Conservation (phyloP, 2,888 invertebrate genomes). For the Drosophila prolongata region DNA sequence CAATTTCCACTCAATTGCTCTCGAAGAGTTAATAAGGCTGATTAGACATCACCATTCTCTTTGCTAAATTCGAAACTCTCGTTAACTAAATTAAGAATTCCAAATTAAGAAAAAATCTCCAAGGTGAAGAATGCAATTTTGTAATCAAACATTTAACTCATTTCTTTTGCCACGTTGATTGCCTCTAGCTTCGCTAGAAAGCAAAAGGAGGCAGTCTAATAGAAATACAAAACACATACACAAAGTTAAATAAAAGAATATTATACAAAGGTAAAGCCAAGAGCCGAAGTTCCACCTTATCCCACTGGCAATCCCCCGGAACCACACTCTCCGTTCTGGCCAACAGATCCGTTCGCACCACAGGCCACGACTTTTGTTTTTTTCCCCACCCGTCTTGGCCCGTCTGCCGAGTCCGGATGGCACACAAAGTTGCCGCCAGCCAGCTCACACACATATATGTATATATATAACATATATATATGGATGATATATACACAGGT, state of each 20-base stretch:
- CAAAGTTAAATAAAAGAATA: slow-evolving; percentile 42
- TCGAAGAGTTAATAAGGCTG: neutral
- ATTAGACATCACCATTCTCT: neutral
- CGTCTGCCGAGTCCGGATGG: slow-evolving; percentile 40
- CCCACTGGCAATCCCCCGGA: slow-evolving; percentile 20
- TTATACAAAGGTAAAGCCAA: slow-evolving; percentile 48
- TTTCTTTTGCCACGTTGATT: slow-evolving; percentile 45
- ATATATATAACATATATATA: slow-evolving; percentile 21
- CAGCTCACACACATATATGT: slow-evolving; percentile 11
- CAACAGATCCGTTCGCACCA: slow-evolving; percentile 44
- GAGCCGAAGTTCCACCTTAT: slow-evolving; percentile 32
- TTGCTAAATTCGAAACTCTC: neutral
- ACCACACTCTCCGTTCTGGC: slow-evolving; percentile 29
- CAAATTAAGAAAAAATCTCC: slow-evolving; percentile 33
- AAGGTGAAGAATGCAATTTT: slow-evolving; percentile 50
- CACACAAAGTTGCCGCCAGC: slow-evolving; percentile 67
- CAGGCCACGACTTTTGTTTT: slow-evolving; percentile 64
- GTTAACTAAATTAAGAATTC: slow-evolving; percentile 29
- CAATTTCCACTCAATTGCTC: neutral
- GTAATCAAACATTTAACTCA: slow-evolving; percentile 52
- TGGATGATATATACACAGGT: slow-evolving; percentile 30
- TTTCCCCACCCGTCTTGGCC: slow-evolving; percentile 27
- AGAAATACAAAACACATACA: slow-evolving; percentile 42
- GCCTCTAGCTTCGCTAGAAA: slow-evolving; percentile 23
- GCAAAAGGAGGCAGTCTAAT: slow-evolving; percentile 30